Conservation (phyloP, 2,888 invertebrate genomes). For the Drosophila infuscata region DNA sequence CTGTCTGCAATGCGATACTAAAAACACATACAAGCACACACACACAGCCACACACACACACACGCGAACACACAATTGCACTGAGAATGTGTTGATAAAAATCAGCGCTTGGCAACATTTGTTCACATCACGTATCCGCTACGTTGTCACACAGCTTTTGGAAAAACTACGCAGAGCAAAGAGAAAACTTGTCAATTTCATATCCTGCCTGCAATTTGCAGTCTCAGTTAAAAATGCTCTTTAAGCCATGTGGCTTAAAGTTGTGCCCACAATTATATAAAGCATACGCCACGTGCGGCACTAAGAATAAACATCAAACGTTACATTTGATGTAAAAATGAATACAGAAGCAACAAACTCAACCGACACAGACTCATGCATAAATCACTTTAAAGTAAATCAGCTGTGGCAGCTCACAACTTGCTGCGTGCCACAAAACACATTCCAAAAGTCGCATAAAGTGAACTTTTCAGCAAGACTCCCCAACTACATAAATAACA, state of each 20-base stretch:
- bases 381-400: constrained; percentile 64
- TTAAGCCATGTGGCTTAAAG: constrained; percentile 36
- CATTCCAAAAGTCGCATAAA: constrained; percentile 31
- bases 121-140: constrained; percentile 77
- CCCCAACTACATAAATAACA: constrained; percentile 51
- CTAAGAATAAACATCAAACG: constrained; percentile 52
- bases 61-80: not conserved
- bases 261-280: constrained; percentile 26
- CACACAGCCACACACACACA: constrained; percentile 7
- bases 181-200: constrained; percentile 67
- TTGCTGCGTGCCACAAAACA: constrained; percentile 9
- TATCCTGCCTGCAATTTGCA: constrained; percentile 31
- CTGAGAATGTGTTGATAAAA: constrained; percentile 54
- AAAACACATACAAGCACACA: constrained; percentile 3
- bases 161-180: constrained; percentile 35
- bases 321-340: constrained; percentile 17
- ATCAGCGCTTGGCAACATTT: constrained; percentile 68
- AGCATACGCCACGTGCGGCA: constrained; percentile 47
- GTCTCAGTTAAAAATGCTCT: constrained; percentile 36
- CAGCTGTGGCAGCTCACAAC: constrained; percentile 28
- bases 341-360: constrained; percentile 1
- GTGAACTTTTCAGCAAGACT: constrained; percentile 21
- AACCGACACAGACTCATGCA: constrained; percentile 48
- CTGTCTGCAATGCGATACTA: constrained; percentile 75
- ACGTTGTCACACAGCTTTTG: constrained; percentile 45